phyloP scores from a whole-genome alignment of 2,888 invertebrate genomes.

The Ligdia adustata region DNA sequence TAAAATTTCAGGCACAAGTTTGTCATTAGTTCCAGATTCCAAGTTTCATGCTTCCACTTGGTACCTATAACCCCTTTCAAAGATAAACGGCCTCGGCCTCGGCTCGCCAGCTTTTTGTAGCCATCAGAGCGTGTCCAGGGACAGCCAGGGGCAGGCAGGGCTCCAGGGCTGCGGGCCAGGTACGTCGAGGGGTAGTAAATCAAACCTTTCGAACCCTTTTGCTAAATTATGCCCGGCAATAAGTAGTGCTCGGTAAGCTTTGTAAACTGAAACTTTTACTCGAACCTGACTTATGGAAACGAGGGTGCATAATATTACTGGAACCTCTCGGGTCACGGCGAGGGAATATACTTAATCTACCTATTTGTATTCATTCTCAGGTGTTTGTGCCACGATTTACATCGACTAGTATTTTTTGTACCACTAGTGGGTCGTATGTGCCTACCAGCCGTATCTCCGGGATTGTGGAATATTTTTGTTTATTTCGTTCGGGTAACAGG shows the following conservation, averaged over 20 bases:
- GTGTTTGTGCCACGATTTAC: neutral
- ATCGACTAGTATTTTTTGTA: neutral
- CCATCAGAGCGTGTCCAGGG: neutral
- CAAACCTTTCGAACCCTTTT: constrained; percentile 25
- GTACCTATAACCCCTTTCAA: neutral
- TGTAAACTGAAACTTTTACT: constrained; percentile 20
- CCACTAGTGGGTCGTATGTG: neutral
- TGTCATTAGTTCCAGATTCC: neutral
- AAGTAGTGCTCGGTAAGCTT: constrained; percentile 16
- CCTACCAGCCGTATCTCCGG: neutral
- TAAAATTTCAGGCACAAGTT: neutral
- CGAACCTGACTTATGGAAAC: constrained; percentile 13
- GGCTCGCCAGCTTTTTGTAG: constrained; percentile 6
- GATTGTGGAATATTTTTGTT: neutral
- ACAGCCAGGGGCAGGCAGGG: neutral
- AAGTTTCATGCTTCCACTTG: neutral
- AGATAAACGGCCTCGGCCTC: constrained; percentile 6
- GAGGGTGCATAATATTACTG: constrained; percentile 6
- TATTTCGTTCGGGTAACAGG: neutral
- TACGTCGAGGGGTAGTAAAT: constrained; percentile 8
- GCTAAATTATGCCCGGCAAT: constrained; percentile 19
- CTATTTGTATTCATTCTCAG: constrained; percentile 1
- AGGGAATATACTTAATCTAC: constrained; percentile 1
- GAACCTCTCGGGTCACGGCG: neutral
- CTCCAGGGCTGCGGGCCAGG: constrained; percentile 1